Base-by-base conservation (phyloP, 1,140 invertebrate genomes). In the Agrilus planipennis region DNA sequence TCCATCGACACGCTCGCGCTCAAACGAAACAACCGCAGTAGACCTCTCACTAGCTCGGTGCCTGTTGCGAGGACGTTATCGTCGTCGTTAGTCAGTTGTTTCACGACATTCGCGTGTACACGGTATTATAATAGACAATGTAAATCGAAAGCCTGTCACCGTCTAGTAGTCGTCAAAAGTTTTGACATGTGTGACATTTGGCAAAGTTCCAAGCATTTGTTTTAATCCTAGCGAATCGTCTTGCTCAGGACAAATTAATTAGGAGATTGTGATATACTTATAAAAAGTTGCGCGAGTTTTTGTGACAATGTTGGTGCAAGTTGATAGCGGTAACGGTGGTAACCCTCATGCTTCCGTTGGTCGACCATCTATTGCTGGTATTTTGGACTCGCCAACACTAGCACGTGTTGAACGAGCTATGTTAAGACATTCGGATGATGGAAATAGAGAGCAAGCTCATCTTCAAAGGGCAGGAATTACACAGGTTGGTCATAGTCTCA, bases 301-400 rank as follows among this genome's bases (percentile, higher is more conserved):
- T 28, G 25, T 34, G 35, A 44, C 35, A 18, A 53, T 53, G 51
- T 43, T 51, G 36, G 41, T 53, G 40, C 43, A 52, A 38, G 40
- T 37, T n/a, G 42, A 47, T 7, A 32, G 30, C 22, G 41, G 41
- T 28, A 9, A 32, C 18, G 30, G 32, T 14, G 23, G 34, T 14
- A 42, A 37, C 18, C 17, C 40, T 19, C n/a, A 9, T n/a, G 28
- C 27, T 11, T 42, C 43, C 1, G 18, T 32, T 10, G 29, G 54
- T 30, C 57, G 60, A 16, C 59, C 62, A 16, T 64, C 34, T 36
- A 15, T 21, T 2, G 16, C 68, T 30, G 68, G 67, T 21, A 68
- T 72, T 29, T 52, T 71, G 42, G 69, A 72, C 55, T 71, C 69
- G 30, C 70, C 70, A 17, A 72, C 69, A 37, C 53, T 72, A 47